phyloP scores from a whole-genome alignment of 2,888 invertebrate species.

The Colostygia pectinataria region DNA sequence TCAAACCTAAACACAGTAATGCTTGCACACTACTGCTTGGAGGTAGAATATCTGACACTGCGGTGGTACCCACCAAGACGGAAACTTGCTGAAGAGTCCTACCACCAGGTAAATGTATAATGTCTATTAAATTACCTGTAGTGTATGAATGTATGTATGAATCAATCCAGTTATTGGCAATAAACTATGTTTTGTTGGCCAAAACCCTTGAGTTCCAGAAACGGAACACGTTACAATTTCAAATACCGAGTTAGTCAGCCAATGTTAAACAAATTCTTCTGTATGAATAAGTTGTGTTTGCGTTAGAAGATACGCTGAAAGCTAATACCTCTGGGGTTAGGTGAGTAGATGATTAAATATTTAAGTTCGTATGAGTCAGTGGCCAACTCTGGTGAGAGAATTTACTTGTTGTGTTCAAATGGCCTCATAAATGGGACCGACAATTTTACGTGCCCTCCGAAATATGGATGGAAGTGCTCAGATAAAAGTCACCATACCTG shows the following conservation, averaged over 20 bases:
- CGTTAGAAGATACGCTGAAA: background rate
- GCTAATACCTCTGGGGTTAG: background rate
- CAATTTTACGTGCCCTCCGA: too few relatives aligned
- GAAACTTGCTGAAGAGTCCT: too few relatives aligned
- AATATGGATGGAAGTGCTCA: too few relatives aligned
- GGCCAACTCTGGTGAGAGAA: too few relatives aligned
- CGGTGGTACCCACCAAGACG: too few relatives aligned
- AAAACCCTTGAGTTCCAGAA: background rate
- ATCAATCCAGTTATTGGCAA: slow-evolving; percentile 2
- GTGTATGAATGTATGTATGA: background rate
- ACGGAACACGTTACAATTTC: background rate
- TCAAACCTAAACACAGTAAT: too few relatives aligned
- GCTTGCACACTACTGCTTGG: too few relatives aligned
- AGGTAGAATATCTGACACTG: too few relatives aligned
- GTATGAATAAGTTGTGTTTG: slow-evolving; percentile 1
- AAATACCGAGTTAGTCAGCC: slow-evolving; percentile 8
- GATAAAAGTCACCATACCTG: too few relatives aligned
- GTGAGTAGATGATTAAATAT: slow-evolving; percentile 5
- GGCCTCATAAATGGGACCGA: too few relatives aligned
- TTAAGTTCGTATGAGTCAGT: background rate
- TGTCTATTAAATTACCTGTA: background rate
- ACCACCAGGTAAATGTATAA: too few relatives aligned
- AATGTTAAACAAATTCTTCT: slow-evolving; percentile 9
- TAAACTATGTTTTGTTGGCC: slow-evolving; percentile 5
- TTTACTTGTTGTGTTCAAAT: too few relatives aligned